A percentile compares a stretch with the other conserved stretches of the same genome.
phyloP scores from a whole-genome alignment of 2,797 vertebrate genomes.

The Decapterus maruadsi region DNA sequence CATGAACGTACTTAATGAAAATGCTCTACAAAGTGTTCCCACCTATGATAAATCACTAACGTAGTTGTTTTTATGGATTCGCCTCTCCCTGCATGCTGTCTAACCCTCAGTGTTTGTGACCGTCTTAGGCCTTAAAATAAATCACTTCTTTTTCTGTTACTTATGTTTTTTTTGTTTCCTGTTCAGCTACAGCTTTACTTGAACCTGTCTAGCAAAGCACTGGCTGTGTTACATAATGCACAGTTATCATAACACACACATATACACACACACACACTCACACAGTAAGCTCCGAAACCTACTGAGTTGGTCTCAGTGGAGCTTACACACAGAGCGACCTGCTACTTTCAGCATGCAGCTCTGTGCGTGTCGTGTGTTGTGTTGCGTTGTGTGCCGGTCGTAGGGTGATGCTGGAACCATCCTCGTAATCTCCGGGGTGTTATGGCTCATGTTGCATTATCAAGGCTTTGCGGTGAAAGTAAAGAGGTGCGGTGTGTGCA shows the following conservation, averaged over 20 bases:
- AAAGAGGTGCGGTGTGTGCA: slow-evolving; percentile 65
- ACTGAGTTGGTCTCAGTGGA: slow-evolving; percentile 21
- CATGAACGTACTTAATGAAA: slow-evolving; percentile 45
- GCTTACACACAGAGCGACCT: not conserved
- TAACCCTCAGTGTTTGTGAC: slow-evolving; percentile 18
- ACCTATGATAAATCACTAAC: slow-evolving; percentile 9
- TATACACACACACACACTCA: slow-evolving; percentile 35
- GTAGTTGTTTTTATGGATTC: not conserved
- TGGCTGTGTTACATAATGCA: slow-evolving; percentile 59
- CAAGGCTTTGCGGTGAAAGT: slow-evolving; percentile 71
- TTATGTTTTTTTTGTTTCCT: slow-evolving; percentile 4
- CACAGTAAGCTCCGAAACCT: slow-evolving; percentile 19
- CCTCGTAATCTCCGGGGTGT: slow-evolving; percentile 30
- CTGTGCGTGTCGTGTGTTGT: not conserved
- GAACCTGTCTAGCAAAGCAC: slow-evolving; percentile 62
- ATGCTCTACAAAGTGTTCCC: slow-evolving; percentile 3
- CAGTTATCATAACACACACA: slow-evolving; percentile 58
- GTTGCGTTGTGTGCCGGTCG: not conserved
- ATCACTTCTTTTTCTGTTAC: slow-evolving; percentile 15
- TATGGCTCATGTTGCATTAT: slow-evolving; percentile 64
- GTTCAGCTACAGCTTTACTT: slow-evolving; percentile 67
- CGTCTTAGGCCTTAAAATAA: slow-evolving; percentile 3
- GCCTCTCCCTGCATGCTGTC: slow-evolving; percentile 48
- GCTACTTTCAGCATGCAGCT: slow-evolving; percentile 11
- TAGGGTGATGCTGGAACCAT: slow-evolving; percentile 13